phyloP scores from a whole-genome alignment of 2,888 invertebrate genomes.

The Aporophyla lueneburgensis region DNA sequence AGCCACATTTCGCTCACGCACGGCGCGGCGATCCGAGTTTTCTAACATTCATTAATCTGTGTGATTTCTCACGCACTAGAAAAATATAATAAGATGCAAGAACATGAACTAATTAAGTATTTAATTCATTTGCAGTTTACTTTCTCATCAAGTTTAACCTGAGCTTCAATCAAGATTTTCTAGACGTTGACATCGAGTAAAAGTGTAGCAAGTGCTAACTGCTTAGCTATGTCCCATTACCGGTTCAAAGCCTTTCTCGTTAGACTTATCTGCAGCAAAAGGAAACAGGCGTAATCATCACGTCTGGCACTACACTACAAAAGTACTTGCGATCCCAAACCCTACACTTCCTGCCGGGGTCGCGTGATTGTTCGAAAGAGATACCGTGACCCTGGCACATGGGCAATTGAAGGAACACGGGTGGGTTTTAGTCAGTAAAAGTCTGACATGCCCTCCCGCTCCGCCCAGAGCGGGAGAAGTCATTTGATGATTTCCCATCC shows the following conservation, averaged over 20 bases:
- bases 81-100: slow-evolving; percentile 11
- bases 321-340: slow-evolving; percentile 35
- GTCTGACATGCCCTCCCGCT: too few relatives aligned
- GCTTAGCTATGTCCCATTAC: slow-evolving; percentile 61
- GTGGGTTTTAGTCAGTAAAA: too few relatives aligned
- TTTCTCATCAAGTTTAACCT: slow-evolving; percentile 61
- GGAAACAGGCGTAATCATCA: slow-evolving; percentile 59
- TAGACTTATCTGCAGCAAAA: slow-evolving; percentile 55
- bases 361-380: too few relatives aligned
- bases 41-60: slow-evolving; percentile 26
- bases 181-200: slow-evolving; percentile 61
- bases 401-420: too few relatives aligned
- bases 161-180: slow-evolving; percentile 60
- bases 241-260: slow-evolving; percentile 62
- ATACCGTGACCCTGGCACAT: too few relatives aligned
- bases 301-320: slow-evolving; percentile 45
- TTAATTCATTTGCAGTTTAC: slow-evolving; percentile 48
- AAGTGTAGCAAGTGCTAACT: slow-evolving; percentile 63
- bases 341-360: too few relatives aligned
- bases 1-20: slow-evolving; percentile 42
- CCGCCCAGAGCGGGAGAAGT: too few relatives aligned
- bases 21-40: slow-evolving; percentile 26
- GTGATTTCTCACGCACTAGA: slow-evolving; percentile 42
- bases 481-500: too few relatives aligned
- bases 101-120: slow-evolving; percentile 34